These are phyloP conservation scores for Archocentrus centrarchus DNA, from an alignment of 2,113 vertebrate species.

Conservation along the genomic window DNA sequence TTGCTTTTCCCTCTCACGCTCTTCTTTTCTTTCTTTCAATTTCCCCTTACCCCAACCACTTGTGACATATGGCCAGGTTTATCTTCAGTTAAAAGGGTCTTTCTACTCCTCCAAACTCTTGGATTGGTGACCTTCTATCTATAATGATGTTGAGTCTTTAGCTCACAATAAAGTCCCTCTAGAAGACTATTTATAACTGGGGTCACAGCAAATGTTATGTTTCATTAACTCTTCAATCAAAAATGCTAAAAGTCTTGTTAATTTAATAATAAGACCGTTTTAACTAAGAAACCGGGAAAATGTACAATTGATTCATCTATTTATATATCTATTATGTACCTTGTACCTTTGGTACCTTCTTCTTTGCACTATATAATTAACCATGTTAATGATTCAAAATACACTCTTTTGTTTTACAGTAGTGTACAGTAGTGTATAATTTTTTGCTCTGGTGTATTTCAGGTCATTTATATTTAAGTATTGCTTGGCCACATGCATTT, in stretches of 20 bases:
- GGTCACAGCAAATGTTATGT: background rate
- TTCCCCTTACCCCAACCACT: background rate
- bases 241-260: too few relatives aligned
- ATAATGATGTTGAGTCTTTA: background rate
- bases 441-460: background rate
- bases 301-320: background rate
- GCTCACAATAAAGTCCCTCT: background rate
- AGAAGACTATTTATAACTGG: background rate
- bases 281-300: background rate
- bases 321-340: background rate
- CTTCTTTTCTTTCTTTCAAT: background rate
- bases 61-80: background rate
- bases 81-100: background rate
- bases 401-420: background rate
- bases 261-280: background rate
- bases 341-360: background rate
- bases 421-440: background rate
- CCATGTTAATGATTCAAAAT: background rate
- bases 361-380: background rate
- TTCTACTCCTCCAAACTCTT: background rate
- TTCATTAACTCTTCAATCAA: too few relatives aligned
- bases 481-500: background rate
- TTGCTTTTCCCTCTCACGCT: background rate
- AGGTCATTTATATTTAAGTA: background rate
- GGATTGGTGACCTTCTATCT: background rate